Conservation (phyloP, 2,113 vertebrate genomes). For the Poecile atricapillus region DNA sequence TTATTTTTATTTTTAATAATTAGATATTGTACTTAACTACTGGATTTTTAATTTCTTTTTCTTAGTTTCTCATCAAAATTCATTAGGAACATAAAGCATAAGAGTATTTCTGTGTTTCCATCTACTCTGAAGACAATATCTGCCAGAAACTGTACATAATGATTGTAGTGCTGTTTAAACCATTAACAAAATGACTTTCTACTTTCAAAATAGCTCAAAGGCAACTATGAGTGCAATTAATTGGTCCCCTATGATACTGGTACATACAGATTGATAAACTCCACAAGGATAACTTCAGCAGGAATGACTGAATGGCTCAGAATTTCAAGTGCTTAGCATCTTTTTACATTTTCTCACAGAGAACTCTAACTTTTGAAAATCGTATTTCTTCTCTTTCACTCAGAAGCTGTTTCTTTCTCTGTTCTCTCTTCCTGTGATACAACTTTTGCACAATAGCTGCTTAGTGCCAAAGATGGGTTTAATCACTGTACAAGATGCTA, state of each 20-base stretch:
- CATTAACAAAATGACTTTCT: constrained; percentile 42
- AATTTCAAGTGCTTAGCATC: constrained; percentile 9
- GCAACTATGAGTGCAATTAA: constrained; percentile 50
- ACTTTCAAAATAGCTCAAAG: constrained; percentile 49
- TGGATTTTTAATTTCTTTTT: not conserved
- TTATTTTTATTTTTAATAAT: constrained; percentile 13
- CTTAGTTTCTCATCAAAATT: constrained; percentile 6
- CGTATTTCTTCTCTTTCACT: not conserved
- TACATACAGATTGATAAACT: constrained; percentile 32
- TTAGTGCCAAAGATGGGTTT: not conserved
- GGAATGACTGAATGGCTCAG: not conserved
- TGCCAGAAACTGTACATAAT: not conserved
- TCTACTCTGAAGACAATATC: not conserved
- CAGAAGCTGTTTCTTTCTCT: not conserved
- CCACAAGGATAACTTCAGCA: not conserved
- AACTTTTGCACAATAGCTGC: not conserved
- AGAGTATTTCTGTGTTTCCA: not conserved
- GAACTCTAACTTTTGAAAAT: not conserved
- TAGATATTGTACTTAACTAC: not conserved
- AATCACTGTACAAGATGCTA: not conserved
- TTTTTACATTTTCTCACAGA: not conserved
- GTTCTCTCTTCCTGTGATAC: not conserved
- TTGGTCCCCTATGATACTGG: constrained; percentile 51
- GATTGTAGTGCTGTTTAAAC: constrained; percentile 36
- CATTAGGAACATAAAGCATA: not conserved